Conservation (phyloP, 2,888 invertebrate species). For the Nezara viridula region DNA sequence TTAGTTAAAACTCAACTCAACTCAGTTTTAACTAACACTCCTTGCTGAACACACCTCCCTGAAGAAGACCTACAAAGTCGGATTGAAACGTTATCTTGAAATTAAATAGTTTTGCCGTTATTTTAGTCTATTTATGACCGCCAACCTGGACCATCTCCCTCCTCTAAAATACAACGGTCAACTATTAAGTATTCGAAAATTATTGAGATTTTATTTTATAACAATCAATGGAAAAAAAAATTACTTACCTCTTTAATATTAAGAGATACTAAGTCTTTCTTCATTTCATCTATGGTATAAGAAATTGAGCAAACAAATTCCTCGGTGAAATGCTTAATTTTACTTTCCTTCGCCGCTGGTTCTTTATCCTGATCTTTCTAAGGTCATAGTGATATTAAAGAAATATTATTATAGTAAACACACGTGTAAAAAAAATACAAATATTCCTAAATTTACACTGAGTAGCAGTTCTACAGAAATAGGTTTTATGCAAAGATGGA, state of each 20-base stretch:
- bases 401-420: neutral
- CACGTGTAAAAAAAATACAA: neutral
- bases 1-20: too few species aligned
- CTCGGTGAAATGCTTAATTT: neutral
- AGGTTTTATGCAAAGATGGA: neutral
- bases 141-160: too few species aligned
- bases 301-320: constrained; percentile 16
- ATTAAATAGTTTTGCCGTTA: too few species aligned
- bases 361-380: neutral
- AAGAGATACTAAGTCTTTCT: neutral
- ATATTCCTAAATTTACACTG: neutral
- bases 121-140: too few species aligned
- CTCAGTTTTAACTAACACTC: too few species aligned
- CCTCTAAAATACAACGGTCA: too few species aligned
- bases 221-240: neutral
- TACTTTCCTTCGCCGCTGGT: neutral
- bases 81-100: too few species aligned
- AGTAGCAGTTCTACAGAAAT: neutral
- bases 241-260: neutral
- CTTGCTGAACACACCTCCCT: too few species aligned
- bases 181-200: too few species aligned
- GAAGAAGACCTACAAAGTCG: too few species aligned
- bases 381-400: neutral
- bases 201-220: too few species aligned
- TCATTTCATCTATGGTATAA: neutral